These are phyloP conservation scores for Apus apus DNA, from an alignment of 2,113 vertebrate genomes.

Conservation along the genomic window DNA sequence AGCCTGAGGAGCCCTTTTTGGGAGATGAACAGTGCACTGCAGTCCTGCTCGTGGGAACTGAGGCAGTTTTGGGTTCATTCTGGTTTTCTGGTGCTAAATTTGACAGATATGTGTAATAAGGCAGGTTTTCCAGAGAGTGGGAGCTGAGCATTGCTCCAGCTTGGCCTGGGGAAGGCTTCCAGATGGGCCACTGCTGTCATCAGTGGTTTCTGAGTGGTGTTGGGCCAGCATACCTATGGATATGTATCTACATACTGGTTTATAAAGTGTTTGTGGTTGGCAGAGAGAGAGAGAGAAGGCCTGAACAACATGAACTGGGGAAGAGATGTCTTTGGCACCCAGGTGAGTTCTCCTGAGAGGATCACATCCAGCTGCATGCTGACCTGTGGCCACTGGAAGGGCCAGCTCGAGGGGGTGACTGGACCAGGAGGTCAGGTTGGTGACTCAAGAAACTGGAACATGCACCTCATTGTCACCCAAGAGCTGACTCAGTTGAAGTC, in stretches of 20 bases:
- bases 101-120: neutral
- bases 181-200: neutral
- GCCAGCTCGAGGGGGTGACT: too few relatives aligned
- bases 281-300: neutral
- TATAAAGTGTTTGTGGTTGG: neutral
- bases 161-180: neutral
- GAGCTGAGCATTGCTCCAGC: neutral
- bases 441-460: neutral
- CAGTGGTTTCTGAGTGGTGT: neutral
- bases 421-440: neutral
- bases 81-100: neutral
- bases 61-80: neutral
- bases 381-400: neutral
- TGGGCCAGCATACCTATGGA: rapidly evolving
- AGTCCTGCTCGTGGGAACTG: neutral
- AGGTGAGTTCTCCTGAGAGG: neutral
- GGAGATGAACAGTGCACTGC: neutral
- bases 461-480: neutral
- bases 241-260: rapidly evolving
- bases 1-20: neutral
- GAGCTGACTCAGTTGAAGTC: neutral
- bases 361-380: too few relatives aligned
- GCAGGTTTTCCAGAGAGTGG: neutral
- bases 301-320: neutral
- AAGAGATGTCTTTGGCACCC: neutral